Base-by-base conservation (phyloP, 2,888 invertebrate species). In the Beris chalybata region DNA sequence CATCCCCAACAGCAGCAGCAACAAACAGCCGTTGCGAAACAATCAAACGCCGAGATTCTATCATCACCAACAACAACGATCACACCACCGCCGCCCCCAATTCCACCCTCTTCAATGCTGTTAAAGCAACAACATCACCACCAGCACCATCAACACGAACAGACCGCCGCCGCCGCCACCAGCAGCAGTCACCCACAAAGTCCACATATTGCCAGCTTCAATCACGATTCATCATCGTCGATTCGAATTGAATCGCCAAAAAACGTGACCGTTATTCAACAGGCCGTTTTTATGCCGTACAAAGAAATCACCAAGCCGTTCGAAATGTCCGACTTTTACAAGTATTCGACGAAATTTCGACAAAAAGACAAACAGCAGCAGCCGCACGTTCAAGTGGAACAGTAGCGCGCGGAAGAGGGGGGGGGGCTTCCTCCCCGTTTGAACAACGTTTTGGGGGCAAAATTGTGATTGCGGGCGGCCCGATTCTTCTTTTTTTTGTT, bases 321-420 rank as follows among this genome's bases (percentile, higher is more conserved):
- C 82, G 97, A 97, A 84, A 95, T 97, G 93, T 90, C 95, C 0
- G 97, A 97, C 81, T 97, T 95, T 80, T 97, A 96, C 79, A 97
- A 97, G 81, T 97, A 97, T 79, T 97, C 96, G 61, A 95, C 95
- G 5, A 95, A 95, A 78, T 94, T 91, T 78, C 86, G 95, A 69
- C 89, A 93, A 72, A 85, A 84, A 72, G 79, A 78, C 58, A 64
- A 64, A 29, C 54, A 53, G 43, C 30, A 11, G 6, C 15, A 13
- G 32, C 61, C 4, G 32, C 32, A 32, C 5, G 32, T 32, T 7
- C 5, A 32, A 7, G 32, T 32, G 4, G 32, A 32, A 32, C 32
- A 32, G 32, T 32, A 32, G 32, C 4, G 32, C 4, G 32, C 5
- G 32, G 7, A 32, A 32, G n/a, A n/a, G n/a, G n/a, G n/a, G n/a